phyloP scores from a whole-genome alignment of 1,140 invertebrate species.

The Bombyx mori region ASM3026992v2 NC_085110.1:14199501-14200000 shows the following conservation, averaged over 20 bases:
- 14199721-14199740: conserved; percentile 65
- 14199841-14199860: conserved; percentile 53
- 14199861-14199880: conserved; percentile 59
- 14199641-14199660: conserved; percentile 84
- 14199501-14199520: conserved; percentile 83
- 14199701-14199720: conserved; percentile 71
- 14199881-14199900: conserved; percentile 44
- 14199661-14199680: conserved; percentile 80
- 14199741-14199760: conserved; percentile 75
- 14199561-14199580: conserved; percentile 19
- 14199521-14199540: background rate
- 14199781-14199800: conserved; percentile 74
- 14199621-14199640: conserved; percentile 91
- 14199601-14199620: conserved; percentile 83
- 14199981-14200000: too few species aligned
- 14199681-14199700: conserved; percentile 57
- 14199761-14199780: conserved; percentile 80
- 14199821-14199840: conserved; percentile 86
- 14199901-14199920: background rate
- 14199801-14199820: conserved; percentile 85
- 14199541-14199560: too few species aligned
- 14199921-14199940: too few species aligned
- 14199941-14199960: too few species aligned
- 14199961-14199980: too few species aligned
- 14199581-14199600: conserved; percentile 84